Evolutionary conservation across 2,797 vertebrate genomes (phyloP).

Genomic region (Scomberomorus guttatus): DNA sequence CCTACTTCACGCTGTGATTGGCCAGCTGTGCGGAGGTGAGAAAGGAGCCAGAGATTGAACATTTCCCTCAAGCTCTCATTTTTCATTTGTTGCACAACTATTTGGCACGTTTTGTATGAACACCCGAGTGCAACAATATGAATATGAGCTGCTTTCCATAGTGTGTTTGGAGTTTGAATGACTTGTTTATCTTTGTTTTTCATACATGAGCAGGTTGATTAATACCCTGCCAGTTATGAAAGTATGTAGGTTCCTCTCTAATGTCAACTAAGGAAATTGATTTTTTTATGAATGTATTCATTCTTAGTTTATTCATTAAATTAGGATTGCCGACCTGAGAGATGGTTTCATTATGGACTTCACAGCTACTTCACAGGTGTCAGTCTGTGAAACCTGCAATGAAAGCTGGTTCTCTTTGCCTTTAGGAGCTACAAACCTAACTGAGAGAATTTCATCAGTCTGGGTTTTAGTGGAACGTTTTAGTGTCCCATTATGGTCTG

Average conservation of each 20-base stretch:
- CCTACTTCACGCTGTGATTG: too few species aligned
- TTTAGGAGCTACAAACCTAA: neutral
- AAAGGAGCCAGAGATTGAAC: too few species aligned
- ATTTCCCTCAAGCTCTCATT: too few species aligned
- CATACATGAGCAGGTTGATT: too few species aligned
- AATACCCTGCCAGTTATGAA: neutral
- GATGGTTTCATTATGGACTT: neutral
- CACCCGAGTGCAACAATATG: too few species aligned
- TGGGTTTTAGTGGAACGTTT: too few species aligned
- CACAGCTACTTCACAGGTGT: neutral
- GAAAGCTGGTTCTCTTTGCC: neutral
- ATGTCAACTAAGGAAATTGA: neutral
- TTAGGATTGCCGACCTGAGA: neutral
- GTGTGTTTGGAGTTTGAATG: slow-evolving; percentile 5
- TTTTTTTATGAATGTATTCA: neutral
- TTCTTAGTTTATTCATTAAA: neutral
- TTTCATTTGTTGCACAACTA: too few species aligned
- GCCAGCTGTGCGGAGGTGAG: too few species aligned
- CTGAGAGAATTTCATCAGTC: neutral
- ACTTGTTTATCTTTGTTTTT: neutral
- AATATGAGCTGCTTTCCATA: neutral
- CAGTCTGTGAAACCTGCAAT: neutral
- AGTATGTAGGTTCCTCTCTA: neutral
- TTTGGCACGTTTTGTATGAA: too few species aligned
- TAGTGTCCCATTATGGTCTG: neutral